Percentiles rank a stretch among this genome's conserved stretches.
These are phyloP conservation scores for Lochmaea crataegi DNA, from an alignment of 2,888 invertebrate species.

Conservation along the genomic window DNA sequence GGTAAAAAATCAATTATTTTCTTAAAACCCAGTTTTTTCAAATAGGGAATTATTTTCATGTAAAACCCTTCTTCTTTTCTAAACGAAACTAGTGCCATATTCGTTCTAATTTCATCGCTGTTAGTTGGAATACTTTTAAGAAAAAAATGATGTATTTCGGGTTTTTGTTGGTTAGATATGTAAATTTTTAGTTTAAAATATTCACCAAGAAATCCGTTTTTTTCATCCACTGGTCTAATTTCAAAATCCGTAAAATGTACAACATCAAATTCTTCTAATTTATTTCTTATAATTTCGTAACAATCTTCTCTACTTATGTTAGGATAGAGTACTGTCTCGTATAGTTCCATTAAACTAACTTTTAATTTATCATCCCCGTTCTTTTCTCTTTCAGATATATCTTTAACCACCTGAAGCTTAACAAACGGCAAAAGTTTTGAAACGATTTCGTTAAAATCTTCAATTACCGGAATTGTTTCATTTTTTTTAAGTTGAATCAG, in stretches of 20 bases:
- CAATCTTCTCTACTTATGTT: conserved; percentile 49
- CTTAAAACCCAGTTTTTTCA: conserved; percentile 55
- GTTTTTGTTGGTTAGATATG: conserved; percentile 31
- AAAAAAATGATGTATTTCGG: conserved; percentile 47
- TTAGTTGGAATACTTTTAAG: conserved; percentile 49
- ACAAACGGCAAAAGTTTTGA: conserved; percentile 46
- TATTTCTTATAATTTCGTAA: conserved; percentile 46
- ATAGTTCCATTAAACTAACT: conserved; percentile 50
- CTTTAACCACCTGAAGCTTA: conserved; percentile 42
- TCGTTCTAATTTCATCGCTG: conserved; percentile 42
- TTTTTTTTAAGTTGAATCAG: conserved; percentile 2
- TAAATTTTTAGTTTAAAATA: conserved; percentile 50
- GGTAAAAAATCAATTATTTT: conserved; percentile 54
- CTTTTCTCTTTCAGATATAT: conserved; percentile 40
- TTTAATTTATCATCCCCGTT: conserved; percentile 42
- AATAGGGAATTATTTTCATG: conserved; percentile 57
- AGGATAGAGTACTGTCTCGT: conserved; percentile 31
- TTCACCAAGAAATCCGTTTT: conserved; percentile 53
- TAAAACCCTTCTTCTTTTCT: conserved; percentile 61
- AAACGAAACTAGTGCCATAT: conserved; percentile 42
- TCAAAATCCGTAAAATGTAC: conserved; percentile 47
- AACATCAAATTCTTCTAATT: conserved; percentile 47
- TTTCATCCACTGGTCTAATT: conserved; percentile 44
- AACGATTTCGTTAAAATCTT: conserved; percentile 51
- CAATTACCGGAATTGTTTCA: conserved; percentile 27